Percentiles rank a stretch among this genome's conserved stretches.
These are phyloP conservation scores for Cryptosula pallasiana DNA, from an alignment of 2,888 invertebrate species.

Conservation along the genomic window DNA sequence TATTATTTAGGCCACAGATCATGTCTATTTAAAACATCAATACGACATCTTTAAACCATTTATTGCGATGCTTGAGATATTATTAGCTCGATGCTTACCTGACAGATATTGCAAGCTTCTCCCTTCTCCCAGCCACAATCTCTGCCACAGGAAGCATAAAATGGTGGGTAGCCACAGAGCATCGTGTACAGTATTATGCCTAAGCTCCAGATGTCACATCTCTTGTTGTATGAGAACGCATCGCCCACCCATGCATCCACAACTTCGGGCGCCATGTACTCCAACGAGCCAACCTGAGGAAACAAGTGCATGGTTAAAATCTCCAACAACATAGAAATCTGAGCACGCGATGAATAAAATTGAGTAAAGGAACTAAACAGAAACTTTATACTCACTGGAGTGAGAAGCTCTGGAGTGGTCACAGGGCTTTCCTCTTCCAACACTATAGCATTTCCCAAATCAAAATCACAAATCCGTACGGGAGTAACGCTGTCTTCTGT, in stretches of 20 bases:
- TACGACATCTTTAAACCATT: too few species aligned
- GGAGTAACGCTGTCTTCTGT: constrained; percentile 61
- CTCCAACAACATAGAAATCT: too few species aligned
- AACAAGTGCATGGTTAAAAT: background rate
- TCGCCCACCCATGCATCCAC: constrained; percentile 94
- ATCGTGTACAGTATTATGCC: constrained; percentile 87
- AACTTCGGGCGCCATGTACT: constrained; percentile 62
- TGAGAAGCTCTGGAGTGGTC: constrained; percentile 86
- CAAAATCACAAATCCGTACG: constrained; percentile 96
- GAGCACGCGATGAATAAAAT: too few species aligned
- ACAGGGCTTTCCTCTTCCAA: constrained; percentile 65
- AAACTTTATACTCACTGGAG: constrained; percentile 68
- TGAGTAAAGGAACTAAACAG: too few species aligned
- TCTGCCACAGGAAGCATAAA: constrained; percentile 84
- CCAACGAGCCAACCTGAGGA: constrained; percentile 56
- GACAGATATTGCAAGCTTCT: constrained; percentile 82
- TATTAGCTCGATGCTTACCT: constrained; percentile 37
- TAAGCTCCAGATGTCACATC: constrained; percentile 96
- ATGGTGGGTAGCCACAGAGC: constrained; percentile 94
- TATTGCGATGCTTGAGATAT: too few species aligned
- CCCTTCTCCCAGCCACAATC: constrained; percentile 94
- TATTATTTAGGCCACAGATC: too few species aligned
- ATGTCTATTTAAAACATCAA: too few species aligned
- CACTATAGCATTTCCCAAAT: constrained; percentile 90
- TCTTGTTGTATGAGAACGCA: constrained; percentile 73